Conservation (phyloP, 2,888 invertebrate genomes). For the Nezara viridula region DNA sequence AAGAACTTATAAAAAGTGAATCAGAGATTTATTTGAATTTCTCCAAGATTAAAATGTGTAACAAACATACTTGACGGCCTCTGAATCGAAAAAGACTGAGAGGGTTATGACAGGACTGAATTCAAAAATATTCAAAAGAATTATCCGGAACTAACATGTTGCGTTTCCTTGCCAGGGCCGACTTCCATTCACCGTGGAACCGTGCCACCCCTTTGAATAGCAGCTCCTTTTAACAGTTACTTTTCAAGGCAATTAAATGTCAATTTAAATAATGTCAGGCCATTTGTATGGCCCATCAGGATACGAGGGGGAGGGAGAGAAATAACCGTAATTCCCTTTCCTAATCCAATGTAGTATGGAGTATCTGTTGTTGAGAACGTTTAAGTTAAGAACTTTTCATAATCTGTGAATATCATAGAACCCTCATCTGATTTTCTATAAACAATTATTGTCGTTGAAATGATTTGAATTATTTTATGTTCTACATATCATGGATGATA, state of each 20-base stretch:
- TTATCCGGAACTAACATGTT: conserved; percentile 28
- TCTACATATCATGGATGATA: too few species aligned
- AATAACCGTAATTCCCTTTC: background rate
- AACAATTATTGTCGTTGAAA: too few species aligned
- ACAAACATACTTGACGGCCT: background rate
- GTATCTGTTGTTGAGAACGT: too few species aligned
- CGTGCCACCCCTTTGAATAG: background rate
- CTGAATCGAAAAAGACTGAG: background rate
- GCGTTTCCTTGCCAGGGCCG: background rate
- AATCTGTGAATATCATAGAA: too few species aligned
- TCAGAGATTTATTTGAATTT: background rate
- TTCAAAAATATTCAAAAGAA: conserved; percentile 22
- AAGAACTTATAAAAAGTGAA: background rate
- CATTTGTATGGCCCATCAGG: background rate
- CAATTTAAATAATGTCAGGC: conserved; percentile 27
- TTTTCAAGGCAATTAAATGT: conserved; percentile 27
- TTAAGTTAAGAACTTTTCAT: too few species aligned
- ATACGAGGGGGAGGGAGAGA: background rate
- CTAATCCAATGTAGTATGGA: background rate
- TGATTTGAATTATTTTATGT: too few species aligned
- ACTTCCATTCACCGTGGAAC: background rate
- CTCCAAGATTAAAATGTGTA: background rate
- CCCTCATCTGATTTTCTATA: too few species aligned
- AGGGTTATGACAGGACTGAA: background rate
- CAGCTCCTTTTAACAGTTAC: conserved; percentile 23